Conservation (phyloP, 1,140 invertebrate species). For the Bathynomus jamesi region DNA sequence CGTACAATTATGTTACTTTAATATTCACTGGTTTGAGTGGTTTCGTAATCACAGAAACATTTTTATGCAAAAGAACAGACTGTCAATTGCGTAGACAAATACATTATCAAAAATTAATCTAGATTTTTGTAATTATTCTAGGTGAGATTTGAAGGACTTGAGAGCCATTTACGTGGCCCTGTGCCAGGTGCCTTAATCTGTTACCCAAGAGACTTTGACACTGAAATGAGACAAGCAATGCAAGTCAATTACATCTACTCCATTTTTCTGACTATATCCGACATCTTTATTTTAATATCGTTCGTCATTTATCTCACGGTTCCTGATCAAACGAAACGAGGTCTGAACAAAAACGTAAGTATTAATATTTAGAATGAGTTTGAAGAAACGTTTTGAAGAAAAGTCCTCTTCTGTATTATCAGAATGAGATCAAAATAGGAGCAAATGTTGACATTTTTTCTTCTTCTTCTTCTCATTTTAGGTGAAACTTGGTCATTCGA, state of each 20-base stretch:
- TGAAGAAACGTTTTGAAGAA: too few relatives aligned
- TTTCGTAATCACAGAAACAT: too few relatives aligned
- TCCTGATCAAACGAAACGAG: constrained; percentile 6
- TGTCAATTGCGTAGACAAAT: too few relatives aligned
- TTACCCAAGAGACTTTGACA: constrained; percentile 21
- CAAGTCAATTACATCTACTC: constrained; percentile 32
- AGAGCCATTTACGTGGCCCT: constrained; percentile 7
- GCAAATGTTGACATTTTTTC: not conserved
- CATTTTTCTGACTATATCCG: constrained; percentile 31
- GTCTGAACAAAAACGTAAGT: constrained; percentile 10
- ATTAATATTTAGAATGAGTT: not conserved
- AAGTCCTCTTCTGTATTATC: too few relatives aligned
- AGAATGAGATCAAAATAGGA: not conserved
- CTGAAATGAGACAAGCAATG: constrained; percentile 11
- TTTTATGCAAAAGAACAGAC: too few relatives aligned
- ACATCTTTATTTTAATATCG: constrained; percentile 35
- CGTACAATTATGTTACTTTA: too few relatives aligned
- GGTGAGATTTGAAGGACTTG: not conserved
- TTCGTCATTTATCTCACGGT: constrained; percentile 23
- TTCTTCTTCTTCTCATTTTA: too few relatives aligned
- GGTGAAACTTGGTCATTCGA: not conserved
- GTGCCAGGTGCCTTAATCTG: constrained; percentile 28
- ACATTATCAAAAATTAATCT: too few relatives aligned
- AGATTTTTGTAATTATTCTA: too few relatives aligned
- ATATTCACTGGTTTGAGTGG: too few relatives aligned